phyloP scores from a whole-genome alignment of 2,113 vertebrate genomes.

The Anarhynchus alexandrinus region DNA sequence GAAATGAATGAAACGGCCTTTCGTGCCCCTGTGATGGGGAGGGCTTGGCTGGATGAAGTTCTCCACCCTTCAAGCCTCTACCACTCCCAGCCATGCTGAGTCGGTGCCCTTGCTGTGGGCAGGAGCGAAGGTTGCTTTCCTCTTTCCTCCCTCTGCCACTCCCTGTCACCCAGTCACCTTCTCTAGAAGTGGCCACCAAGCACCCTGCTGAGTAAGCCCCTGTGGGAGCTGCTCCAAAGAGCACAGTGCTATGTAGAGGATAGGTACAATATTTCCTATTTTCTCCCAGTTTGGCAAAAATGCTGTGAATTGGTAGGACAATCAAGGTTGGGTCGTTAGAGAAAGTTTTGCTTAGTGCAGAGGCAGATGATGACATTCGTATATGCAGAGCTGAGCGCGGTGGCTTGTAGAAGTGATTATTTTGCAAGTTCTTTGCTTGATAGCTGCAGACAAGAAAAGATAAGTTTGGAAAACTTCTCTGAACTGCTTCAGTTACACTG shows the following conservation, averaged over 20 bases:
- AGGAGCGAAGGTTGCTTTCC: not conserved
- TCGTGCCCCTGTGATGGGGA: not conserved
- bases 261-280: not conserved
- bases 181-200: not conserved
- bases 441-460: not conserved
- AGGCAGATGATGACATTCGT: not conserved
- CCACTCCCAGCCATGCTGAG: not conserved
- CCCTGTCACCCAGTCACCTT: rapidly evolving
- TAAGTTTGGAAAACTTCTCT: not conserved
- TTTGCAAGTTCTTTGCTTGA: not conserved
- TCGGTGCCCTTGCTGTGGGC: rapidly evolving
- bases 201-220: not conserved
- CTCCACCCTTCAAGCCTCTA: not conserved
- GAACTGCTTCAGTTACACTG: not conserved
- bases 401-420: not conserved
- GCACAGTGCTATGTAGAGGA: rapidly evolving
- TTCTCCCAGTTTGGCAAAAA: not conserved
- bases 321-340: not conserved
- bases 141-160: not conserved
- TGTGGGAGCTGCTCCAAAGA: not conserved
- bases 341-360: not conserved
- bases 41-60: not conserved
- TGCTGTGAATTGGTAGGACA: not conserved
- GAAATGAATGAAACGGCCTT: not conserved
- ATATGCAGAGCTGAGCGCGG: not conserved